Base-by-base conservation (phyloP, 2,797 vertebrate genomes). In the Rhodeus uyekii region DNA sequence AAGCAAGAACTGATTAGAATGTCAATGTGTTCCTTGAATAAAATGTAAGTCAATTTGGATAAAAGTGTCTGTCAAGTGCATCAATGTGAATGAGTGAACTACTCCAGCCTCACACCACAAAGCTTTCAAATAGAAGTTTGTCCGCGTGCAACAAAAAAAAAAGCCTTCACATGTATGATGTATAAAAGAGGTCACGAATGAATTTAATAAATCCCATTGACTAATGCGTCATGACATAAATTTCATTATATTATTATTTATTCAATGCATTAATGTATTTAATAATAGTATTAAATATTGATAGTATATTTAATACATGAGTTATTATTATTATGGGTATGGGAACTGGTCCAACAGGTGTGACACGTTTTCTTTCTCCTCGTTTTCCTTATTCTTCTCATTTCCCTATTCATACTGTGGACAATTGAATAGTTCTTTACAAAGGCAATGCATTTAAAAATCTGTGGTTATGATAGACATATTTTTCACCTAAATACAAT, bases 281-380 rank as follows among this genome's bases (percentile, higher is more conserved):
- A 44, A 44, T 8, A n/a, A n/a, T n/a, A n/a, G n/a, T n/a, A n/a
- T n/a, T n/a, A n/a, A n/a, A n/a, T n/a, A n/a, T n/a, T n/a, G n/a
- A n/a, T n/a, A n/a, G n/a, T n/a, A n/a, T n/a, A n/a, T n/a, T n/a
- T n/a, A n/a, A n/a, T n/a, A n/a, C n/a, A n/a, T n/a, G n/a, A n/a
- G n/a, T n/a, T n/a, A n/a, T n/a, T n/a, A n/a, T n/a, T n/a, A n/a
- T n/a, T n/a, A n/a, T n/a, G n/a, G n/a, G n/a, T n/a, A n/a, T n/a
- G n/a, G n/a, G n/a, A n/a, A 58, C 72, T 74, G n/a, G 50, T 58
- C 39, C 2, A 58, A 75, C 50, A 58, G 34, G 72, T 39, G n/a
- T 58, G 50, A 38, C 19, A 29, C 0, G 7, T 32, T n/a, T 36
- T 1, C n/a, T n/a, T n/a, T n/a, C n/a, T n/a, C n/a, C n/a, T n/a